Conservation (phyloP, 2,797 vertebrate genomes). For the Phalloptychus januarius region DNA sequence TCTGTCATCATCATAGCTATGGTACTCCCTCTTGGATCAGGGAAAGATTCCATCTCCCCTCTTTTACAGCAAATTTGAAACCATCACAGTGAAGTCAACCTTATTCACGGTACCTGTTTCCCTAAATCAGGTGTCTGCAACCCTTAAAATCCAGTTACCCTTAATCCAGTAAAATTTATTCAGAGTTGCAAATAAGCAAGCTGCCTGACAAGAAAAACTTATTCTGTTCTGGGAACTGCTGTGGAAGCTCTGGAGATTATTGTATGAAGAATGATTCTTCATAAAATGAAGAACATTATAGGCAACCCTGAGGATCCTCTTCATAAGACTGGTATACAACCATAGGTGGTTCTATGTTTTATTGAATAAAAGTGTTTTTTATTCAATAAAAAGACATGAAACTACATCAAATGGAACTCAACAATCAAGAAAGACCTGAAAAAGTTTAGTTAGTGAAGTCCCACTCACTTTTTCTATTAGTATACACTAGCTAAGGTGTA, state of each 20-base stretch:
- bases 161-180: not conserved
- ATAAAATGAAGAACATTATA: no score
- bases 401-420: not conserved
- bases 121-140: not conserved
- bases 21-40: not conserved
- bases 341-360: not conserved
- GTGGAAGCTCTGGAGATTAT: no score
- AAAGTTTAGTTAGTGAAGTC: not conserved
- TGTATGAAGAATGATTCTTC: no score
- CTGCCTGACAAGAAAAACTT: no score
- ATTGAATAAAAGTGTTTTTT: not conserved
- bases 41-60: not conserved
- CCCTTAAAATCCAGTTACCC: not conserved
- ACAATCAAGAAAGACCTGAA: not conserved
- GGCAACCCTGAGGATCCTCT: no score
- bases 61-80: not conserved
- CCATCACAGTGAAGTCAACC: not conserved
- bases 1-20: not conserved
- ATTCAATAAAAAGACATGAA: not conserved
- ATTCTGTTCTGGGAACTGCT: no score
- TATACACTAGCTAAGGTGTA: conserved; percentile 1
- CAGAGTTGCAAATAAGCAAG: not conserved
- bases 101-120: not conserved
- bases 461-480: not conserved
- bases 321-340: no score